A percentile compares a stretch with the other conserved stretches of the same genome.
These are phyloP conservation scores for Lepisosteus osseus DNA, from an alignment of 2,113 vertebrate species.

Conservation along the genomic window DNA sequence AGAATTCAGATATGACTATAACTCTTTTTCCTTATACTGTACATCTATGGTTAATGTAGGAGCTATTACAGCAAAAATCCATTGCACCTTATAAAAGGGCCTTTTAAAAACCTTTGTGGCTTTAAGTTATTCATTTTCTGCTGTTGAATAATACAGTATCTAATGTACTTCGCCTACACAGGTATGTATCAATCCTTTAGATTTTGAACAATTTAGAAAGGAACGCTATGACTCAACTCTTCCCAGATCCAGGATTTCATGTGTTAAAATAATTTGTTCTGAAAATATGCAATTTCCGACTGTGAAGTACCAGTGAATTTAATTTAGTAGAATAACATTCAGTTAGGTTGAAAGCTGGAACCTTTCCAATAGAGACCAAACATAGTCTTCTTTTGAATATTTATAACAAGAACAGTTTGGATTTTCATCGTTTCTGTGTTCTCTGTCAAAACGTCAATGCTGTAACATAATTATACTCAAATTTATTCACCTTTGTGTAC, in stretches of 20 bases:
- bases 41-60: too few species aligned
- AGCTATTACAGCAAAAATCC: too few species aligned
- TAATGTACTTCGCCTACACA: too few species aligned
- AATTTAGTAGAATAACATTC: neutral
- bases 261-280: neutral
- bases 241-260: neutral
- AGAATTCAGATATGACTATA: too few species aligned
- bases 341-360: neutral
- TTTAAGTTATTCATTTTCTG: too few species aligned
- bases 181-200: too few species aligned
- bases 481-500: conserved; percentile 4
- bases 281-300: neutral
- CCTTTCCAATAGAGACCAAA: neutral
- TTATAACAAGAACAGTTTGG: neutral
- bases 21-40: too few species aligned
- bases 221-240: neutral
- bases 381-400: neutral
- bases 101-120: too few species aligned
- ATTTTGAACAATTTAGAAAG: too few species aligned
- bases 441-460: conserved; percentile 13
- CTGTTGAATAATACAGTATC: too few species aligned
- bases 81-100: too few species aligned
- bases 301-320: neutral
- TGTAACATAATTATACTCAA: conserved; percentile 3
- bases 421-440: conserved; percentile 11